These are phyloP conservation scores for Narcine bancroftii DNA, from an alignment of 2,113 vertebrate species.

Conservation along the genomic window DNA sequence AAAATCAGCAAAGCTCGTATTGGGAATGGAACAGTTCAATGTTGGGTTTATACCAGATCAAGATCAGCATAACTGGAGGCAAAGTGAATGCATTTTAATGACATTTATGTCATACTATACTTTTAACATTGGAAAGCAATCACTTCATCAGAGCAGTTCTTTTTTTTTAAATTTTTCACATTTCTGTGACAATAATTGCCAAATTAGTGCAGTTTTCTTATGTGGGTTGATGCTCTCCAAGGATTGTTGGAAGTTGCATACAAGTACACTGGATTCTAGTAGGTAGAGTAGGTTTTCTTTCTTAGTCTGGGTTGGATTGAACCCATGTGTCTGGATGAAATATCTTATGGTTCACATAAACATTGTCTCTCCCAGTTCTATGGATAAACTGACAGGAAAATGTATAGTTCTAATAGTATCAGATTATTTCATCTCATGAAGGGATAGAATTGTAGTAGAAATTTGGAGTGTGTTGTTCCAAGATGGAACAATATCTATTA, in stretches of 20 bases:
- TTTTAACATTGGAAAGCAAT: neutral
- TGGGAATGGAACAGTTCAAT: neutral
- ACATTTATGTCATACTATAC: neutral
- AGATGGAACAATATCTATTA: neutral
- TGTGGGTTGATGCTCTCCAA: neutral
- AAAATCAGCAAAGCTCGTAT: neutral
- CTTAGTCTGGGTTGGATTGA: neutral
- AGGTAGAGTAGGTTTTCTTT: neutral
- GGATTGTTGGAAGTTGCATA: neutral
- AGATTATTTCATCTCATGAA: neutral
- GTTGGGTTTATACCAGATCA: neutral
- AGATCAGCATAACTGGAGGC: neutral
- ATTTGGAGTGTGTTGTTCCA: neutral
- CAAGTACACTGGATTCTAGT: neutral
- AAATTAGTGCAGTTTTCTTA: neutral
- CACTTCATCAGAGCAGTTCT: neutral
- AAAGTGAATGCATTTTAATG: neutral
- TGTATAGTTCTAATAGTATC: neutral
- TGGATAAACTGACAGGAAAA: neutral
- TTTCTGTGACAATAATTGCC: neutral
- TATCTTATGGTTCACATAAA: neutral
- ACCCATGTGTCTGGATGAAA: neutral
- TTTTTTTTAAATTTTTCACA: neutral
- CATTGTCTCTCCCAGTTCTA: neutral
- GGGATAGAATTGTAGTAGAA: neutral